phyloP scores from a whole-genome alignment of 1,140 invertebrate species.

The Drosophila watanabei region DNA sequence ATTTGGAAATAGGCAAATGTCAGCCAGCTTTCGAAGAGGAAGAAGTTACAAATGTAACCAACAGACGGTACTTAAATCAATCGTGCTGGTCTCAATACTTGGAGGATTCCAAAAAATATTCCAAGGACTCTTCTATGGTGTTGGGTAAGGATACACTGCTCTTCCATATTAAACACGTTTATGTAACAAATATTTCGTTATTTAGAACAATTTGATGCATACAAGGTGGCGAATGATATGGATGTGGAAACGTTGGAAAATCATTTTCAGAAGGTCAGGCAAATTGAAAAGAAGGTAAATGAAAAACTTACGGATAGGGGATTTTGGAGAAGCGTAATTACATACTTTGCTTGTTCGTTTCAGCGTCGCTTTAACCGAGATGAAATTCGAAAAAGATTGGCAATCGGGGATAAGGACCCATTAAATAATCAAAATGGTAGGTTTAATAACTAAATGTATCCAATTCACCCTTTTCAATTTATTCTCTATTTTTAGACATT shows the following conservation, averaged over 20 bases:
- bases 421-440: conserved; percentile 29
- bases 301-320: neutral
- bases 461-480: neutral
- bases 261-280: conserved; percentile 35
- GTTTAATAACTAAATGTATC: neutral
- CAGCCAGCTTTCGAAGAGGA: conserved; percentile 4
- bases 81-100: conserved; percentile 39
- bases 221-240: conserved; percentile 42
- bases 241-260: conserved; percentile 41
- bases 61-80: conserved; percentile 22
- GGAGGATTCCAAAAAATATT: conserved; percentile 25
- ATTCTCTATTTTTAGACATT: conserved; percentile 91
- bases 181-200: neutral
- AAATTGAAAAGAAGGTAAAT: conserved; percentile 42
- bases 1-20: conserved; percentile 19
- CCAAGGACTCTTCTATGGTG: conserved; percentile 22
- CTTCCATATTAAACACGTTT: too few relatives aligned
- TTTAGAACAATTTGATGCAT: conserved; percentile 46
- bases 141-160: conserved; percentile 18
- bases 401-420: conserved; percentile 20
- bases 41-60: neutral
- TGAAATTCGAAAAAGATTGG: conserved; percentile 43
- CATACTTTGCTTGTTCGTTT: neutral
- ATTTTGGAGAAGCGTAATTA: neutral
- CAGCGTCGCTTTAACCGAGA: conserved; percentile 40